These are phyloP conservation scores for Mesodorylaimus sp. DNA, from an alignment of 2,888 invertebrate genomes.

Conservation along the genomic window DNA sequence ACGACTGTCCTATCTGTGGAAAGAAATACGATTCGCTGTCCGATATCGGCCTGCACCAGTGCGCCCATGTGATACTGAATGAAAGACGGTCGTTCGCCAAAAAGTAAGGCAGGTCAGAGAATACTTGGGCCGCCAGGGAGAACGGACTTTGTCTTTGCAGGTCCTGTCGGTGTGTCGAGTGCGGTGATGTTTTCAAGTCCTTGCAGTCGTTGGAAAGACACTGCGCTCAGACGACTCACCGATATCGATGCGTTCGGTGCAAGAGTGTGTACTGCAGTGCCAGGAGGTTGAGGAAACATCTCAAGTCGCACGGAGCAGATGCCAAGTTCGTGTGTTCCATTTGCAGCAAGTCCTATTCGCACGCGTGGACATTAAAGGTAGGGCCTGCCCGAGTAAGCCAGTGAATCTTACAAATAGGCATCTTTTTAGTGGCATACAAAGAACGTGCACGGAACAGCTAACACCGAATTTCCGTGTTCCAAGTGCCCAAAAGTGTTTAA, in stretches of 20 bases:
- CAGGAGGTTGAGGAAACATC: background rate
- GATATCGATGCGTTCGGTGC: background rate
- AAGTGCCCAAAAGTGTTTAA: background rate
- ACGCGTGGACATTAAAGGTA: background rate
- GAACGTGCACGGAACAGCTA: background rate
- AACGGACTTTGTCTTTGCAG: background rate
- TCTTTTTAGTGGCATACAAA: background rate
- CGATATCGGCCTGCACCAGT: constrained; percentile 2
- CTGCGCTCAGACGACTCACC: background rate
- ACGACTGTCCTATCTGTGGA: background rate
- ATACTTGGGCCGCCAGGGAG: background rate
- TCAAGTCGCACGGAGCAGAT: background rate
- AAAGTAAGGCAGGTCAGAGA: no score
- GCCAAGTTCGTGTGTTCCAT: background rate
- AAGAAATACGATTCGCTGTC: background rate
- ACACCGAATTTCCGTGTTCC: background rate
- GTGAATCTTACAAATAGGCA: background rate
- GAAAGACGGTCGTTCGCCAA: no score
- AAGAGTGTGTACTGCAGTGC: background rate
- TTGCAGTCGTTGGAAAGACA: background rate
- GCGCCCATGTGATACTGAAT: no score
- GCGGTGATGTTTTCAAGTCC: background rate
- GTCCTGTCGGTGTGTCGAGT: background rate
- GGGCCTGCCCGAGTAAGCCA: no score
- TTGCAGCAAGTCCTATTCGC: background rate